Percentiles rank a stretch among this genome's conserved stretches.
These are phyloP conservation scores for Tillus elongatus DNA, from an alignment of 2,888 invertebrate genomes.

Conservation along the genomic window DNA sequence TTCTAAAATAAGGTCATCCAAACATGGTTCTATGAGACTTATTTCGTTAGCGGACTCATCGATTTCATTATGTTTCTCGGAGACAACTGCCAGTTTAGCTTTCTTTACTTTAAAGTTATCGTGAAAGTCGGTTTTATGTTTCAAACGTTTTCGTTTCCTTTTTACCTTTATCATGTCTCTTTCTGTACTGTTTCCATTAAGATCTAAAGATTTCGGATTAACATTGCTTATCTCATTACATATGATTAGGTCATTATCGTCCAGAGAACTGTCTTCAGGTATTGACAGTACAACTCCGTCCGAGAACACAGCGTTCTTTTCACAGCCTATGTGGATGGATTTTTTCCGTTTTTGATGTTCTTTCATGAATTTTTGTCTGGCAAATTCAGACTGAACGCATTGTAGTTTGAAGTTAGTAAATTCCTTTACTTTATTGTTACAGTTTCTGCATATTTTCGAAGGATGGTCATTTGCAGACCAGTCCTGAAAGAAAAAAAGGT, in stretches of 20 bases:
- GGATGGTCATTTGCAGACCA: neutral
- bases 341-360: neutral
- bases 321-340: too few relatives aligned
- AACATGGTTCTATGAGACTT: neutral
- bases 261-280: neutral
- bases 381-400: neutral
- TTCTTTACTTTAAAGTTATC: too few relatives aligned
- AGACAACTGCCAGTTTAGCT: too few relatives aligned
- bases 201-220: neutral
- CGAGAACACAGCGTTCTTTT: too few relatives aligned
- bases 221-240: neutral
- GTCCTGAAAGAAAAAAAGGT: neutral
- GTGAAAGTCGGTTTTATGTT: too few relatives aligned
- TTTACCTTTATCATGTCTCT: too few relatives aligned
- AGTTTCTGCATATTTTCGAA: neutral
- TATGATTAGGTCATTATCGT: neutral
- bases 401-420: constrained; percentile 1
- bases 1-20: neutral
- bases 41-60: neutral
- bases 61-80: too few relatives aligned
- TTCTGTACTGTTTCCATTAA: neutral
- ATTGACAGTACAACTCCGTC: neutral
- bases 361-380: neutral
- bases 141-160: too few relatives aligned
- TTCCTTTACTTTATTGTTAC: neutral